Conservation (phyloP, 2,888 invertebrate genomes). For the Watsonalla cultraria region DNA sequence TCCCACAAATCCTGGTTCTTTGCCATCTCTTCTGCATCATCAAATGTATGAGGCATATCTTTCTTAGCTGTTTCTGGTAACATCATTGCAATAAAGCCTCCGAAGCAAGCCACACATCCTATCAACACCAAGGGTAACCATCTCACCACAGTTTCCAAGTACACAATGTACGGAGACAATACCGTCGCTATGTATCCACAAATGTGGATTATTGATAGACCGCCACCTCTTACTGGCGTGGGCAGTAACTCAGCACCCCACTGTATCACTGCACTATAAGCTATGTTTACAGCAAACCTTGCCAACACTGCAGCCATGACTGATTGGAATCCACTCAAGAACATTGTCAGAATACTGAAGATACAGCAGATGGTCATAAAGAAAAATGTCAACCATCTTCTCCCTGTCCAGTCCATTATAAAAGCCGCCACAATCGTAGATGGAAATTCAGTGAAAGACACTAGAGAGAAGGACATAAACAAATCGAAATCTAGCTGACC, state of each 20-base stretch:
- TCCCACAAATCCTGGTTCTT: slow-evolving; percentile 22
- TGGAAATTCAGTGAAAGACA: slow-evolving; percentile 50
- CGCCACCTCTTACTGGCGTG: slow-evolving; percentile 47
- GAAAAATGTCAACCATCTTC: slow-evolving; percentile 42
- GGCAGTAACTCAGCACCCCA: slow-evolving; percentile 55
- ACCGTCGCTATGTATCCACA: slow-evolving; percentile 44
- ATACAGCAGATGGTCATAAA: slow-evolving; percentile 35
- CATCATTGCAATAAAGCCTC: slow-evolving; percentile 18
- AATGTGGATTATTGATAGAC: slow-evolving; percentile 44
- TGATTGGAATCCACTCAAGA: slow-evolving; percentile 35
- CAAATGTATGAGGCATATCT: slow-evolving; percentile 30
- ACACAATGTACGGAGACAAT: slow-evolving; percentile 40
- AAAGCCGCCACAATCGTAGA: slow-evolving; percentile 46
- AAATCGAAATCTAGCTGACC: slow-evolving; percentile 46
- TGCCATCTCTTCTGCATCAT: slow-evolving; percentile 20
- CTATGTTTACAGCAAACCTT: slow-evolving; percentile 49
- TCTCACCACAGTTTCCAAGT: slow-evolving; percentile 23
- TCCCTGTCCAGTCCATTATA: slow-evolving; percentile 46
- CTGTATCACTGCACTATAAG: slow-evolving; percentile 37
- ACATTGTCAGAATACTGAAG: slow-evolving; percentile 38
- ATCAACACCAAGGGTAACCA: slow-evolving; percentile 30
- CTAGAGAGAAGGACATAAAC: slow-evolving; percentile 50
- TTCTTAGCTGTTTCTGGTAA: slow-evolving; percentile 34
- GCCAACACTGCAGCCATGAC: slow-evolving; percentile 46
- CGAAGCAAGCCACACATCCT: slow-evolving; percentile 20